These are phyloP conservation scores for Cheumatopsyche charites DNA, from an alignment of 1,140 invertebrate species.

Conservation along the genomic window DNA sequence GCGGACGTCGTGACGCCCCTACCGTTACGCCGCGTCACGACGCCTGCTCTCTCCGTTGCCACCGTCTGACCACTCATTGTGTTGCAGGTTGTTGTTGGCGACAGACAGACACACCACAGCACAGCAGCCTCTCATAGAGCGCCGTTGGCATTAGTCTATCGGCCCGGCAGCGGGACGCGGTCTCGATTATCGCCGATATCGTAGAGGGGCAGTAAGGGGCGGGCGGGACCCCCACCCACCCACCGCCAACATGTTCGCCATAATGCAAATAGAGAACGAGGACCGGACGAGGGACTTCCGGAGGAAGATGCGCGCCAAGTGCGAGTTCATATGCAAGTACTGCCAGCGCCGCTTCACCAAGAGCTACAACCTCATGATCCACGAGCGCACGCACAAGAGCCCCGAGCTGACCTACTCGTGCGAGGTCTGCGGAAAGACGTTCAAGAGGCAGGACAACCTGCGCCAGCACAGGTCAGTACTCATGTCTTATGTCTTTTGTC, in stretches of 20 bases:
- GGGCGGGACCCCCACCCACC: constrained; percentile 28
- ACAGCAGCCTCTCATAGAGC: constrained; percentile 8
- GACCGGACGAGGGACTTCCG: constrained; percentile 88
- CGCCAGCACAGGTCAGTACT: constrained; percentile 90
- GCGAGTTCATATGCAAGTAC: constrained; percentile 99
- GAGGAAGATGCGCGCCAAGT: constrained; percentile 91
- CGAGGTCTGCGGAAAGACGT: constrained; percentile 98
- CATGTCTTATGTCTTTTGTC: no score
- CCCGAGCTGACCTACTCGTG: constrained; percentile 97
- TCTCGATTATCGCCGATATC: neutral
- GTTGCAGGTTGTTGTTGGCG: constrained; percentile 45
- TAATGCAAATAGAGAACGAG: constrained; percentile 89
- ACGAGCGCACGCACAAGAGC: constrained; percentile 97
- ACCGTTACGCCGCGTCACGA: constrained; percentile 16
- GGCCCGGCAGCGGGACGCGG: constrained; percentile 29
- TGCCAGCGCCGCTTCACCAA: constrained; percentile 99
- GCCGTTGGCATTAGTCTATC: no score
- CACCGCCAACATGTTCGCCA: constrained; percentile 77
- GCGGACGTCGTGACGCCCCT: neutral
- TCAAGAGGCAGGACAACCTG: constrained; percentile 95
- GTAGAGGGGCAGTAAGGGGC: constrained; percentile 12
- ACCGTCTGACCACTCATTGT: constrained; percentile 40
- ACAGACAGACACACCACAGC: constrained; percentile 14
- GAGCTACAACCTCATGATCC: constrained; percentile 99
- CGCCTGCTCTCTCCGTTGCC: neutral